A percentile compares a stretch with the other conserved stretches of the same genome.
phyloP scores from a whole-genome alignment of 2,113 vertebrate species.

The Eubucco bourcierii region DNA sequence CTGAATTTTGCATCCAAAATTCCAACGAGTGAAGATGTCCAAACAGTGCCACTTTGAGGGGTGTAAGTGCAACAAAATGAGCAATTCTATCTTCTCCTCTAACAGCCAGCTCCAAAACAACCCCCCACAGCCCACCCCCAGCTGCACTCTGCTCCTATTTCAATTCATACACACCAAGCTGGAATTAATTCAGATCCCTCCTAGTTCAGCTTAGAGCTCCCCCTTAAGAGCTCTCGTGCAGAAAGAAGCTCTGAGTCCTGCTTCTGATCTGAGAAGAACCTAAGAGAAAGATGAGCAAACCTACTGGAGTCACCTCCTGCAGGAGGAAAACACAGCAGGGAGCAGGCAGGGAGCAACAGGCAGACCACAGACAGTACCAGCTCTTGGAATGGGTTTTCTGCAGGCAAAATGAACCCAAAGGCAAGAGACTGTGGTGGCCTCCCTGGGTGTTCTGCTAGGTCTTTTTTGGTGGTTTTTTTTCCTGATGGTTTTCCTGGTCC shows the following conservation, averaged over 20 bases:
- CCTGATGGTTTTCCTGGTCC: neutral
- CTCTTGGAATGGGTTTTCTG: neutral
- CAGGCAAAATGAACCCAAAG: neutral
- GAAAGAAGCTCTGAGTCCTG: rapidly evolving
- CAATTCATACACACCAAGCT: neutral
- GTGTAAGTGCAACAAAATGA: neutral
- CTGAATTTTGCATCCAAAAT: neutral
- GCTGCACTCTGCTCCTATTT: neutral
- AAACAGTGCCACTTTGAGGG: neutral
- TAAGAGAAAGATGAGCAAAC: neutral
- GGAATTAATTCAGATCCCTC: neutral
- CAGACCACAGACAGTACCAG: neutral
- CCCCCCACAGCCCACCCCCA: too few species aligned
- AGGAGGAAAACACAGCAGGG: neutral
- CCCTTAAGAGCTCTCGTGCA: neutral
- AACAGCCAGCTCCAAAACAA: neutral
- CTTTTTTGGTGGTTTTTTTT: neutral
- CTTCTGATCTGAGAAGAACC: neutral
- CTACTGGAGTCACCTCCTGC: neutral
- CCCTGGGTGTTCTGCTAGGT: neutral
- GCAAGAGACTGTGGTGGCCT: neutral
- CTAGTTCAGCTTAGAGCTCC: neutral
- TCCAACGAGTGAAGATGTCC: neutral
- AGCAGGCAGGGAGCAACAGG: neutral
- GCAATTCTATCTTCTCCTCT: neutral